Evolutionary conservation across 2,888 invertebrate species (phyloP).

Genomic region (Pecten maximus): DNA sequence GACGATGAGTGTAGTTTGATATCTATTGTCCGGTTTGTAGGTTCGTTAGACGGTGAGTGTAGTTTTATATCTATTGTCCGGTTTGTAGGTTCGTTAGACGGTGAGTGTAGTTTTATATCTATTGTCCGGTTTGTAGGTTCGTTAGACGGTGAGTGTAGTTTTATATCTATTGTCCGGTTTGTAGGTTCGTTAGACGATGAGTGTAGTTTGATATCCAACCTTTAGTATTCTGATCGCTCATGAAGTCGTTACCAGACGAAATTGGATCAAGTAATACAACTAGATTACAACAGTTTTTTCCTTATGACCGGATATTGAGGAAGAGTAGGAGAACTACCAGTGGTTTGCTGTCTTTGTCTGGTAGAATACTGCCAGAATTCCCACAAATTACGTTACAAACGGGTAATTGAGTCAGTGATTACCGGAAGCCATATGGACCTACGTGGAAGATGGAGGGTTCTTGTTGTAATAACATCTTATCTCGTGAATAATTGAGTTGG

Average conservation of each 20-base stretch:
- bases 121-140: neutral
- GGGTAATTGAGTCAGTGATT: neutral
- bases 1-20: neutral
- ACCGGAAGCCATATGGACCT: neutral
- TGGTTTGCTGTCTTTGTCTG: neutral
- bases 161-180: neutral
- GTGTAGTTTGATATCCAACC: neutral
- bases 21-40: neutral
- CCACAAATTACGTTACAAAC: neutral
- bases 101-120: neutral
- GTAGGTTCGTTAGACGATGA: neutral
- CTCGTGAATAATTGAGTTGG: neutral
- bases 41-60: neutral
- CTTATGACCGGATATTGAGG: neutral
- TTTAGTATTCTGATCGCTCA: neutral
- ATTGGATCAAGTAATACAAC: neutral
- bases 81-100: neutral
- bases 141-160: neutral
- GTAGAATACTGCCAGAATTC: neutral
- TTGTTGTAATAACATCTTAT: neutral
- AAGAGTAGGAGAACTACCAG: neutral
- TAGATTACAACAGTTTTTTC: neutral
- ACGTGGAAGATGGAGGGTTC: neutral
- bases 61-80: neutral
- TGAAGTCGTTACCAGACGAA: neutral